Evolutionary conservation across 2,888 invertebrate genomes (phyloP), one percentile per base, ranked within the genome.

Genomic region (Dolichomitus sp.): DNA sequence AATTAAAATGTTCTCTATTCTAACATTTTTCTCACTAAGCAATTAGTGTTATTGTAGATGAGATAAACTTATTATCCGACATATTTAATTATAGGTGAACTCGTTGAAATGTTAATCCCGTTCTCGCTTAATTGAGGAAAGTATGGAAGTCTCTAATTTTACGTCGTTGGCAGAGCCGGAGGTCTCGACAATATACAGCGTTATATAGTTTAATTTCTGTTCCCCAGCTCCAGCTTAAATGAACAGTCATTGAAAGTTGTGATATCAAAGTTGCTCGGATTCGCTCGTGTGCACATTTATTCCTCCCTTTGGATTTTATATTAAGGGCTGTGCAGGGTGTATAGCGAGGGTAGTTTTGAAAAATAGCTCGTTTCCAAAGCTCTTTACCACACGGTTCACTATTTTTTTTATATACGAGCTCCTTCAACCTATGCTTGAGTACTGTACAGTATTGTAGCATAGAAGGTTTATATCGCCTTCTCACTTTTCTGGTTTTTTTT

Each of bases 321-420:
- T 37, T 11, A 6, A 50, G 68, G 30, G 37, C 37, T 37, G 37
- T 37, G 9, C 30, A 37, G 17, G 59, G 40, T 1, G 73, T 27
- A 4, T 11, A 33, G 37, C 37, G 40, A 48, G 23, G 59, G 57
- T 68, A 59, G 66, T 68, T 76, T 68, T 66, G 57, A 68, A 76
- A 76, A 76, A 76, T 68, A 59, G 45, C 68, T 68, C 74, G 45
- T 68, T 76, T 33, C 57, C 76, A 50, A 30, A 45, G 45, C 68
- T 40, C 59, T 61, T 78, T 73, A 73, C 77, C 81, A 33, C 19
- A n/a, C 66, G 65, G 61, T 78, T 78, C 50, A 40, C 54, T 63
- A 11, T 61, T 45, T 66, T 33, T 72, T 59, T 50, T 42, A n/a
- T 37, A 57, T 68, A 59, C 59, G 59, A n/a, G 66, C 17, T 37